phyloP scores from a whole-genome alignment of 2,113 vertebrate species.

The Thamnaconus septentrionalis region DNA sequence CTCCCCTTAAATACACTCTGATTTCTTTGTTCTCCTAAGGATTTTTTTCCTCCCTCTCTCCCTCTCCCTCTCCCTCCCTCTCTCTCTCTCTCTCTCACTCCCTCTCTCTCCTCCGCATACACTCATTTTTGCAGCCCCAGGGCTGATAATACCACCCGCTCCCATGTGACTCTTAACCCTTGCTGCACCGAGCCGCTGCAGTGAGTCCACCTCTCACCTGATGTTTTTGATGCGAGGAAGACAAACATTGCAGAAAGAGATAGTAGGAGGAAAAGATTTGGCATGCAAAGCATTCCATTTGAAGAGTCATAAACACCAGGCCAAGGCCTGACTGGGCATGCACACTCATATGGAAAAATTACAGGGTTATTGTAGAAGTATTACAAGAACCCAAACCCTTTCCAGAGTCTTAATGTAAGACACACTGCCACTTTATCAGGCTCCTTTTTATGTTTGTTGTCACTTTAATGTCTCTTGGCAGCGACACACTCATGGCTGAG shows the following conservation, averaged over 20 bases:
- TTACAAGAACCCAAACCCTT: conserved; percentile 8
- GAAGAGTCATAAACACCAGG: background rate
- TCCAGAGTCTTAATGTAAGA: background rate
- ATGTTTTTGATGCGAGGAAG: background rate
- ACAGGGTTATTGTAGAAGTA: conserved; percentile 29
- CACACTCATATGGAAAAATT: background rate
- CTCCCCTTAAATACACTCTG: conserved; percentile 73
- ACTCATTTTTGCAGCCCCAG: conserved; percentile 56
- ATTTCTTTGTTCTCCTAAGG: conserved; percentile 76
- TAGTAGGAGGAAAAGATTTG: background rate
- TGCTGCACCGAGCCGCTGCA: conserved; percentile 24
- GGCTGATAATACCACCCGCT: conserved; percentile 71
- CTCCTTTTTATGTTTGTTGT: background rate
- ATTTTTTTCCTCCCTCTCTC: conserved; percentile 1
- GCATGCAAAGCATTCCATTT: background rate
- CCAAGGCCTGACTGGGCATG: background rate
- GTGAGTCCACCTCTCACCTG: conserved; percentile 9
- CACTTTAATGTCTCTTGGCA: too few species aligned
- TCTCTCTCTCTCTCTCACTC: too few species aligned
- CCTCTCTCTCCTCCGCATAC: conserved; percentile 45
- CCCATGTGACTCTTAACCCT: conserved; percentile 72
- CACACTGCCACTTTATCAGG: background rate
- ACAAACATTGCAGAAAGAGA: background rate
- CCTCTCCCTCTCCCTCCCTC: too few species aligned
- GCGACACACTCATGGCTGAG: too few species aligned